Conservation (phyloP, 2,888 invertebrate genomes). For the Zhengitettix transpicula region DNA sequence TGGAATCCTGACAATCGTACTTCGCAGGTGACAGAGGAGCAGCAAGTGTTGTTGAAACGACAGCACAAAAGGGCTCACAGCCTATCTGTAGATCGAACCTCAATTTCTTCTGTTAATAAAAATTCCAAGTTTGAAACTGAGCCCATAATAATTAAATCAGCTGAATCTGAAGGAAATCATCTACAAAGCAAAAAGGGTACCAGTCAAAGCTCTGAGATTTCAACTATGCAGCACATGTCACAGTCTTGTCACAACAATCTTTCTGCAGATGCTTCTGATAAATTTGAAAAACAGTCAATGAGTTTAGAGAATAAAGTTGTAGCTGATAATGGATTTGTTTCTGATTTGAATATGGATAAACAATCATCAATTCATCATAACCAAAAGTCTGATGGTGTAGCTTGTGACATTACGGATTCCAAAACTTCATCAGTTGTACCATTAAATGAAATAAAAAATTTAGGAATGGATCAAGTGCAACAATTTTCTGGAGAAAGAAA, state of each 20-base stretch:
- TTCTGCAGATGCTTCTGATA: conserved; percentile 2
- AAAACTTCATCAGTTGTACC: no score
- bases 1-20: conserved; percentile 26
- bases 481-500: no score
- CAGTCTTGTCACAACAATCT: conserved; percentile 1
- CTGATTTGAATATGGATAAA: no score
- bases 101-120: background rate
- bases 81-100: conserved; percentile 23
- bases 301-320: background rate
- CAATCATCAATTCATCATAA: no score
- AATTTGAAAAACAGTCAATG: conserved; percentile 1
- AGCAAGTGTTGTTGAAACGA: conserved; percentile 10
- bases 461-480: background rate
- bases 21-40: conserved; percentile 4
- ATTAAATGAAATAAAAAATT: no score
- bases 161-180: background rate
- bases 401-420: background rate
- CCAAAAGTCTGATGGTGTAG: no score
- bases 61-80: conserved; percentile 30
- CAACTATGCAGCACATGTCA: conserved; percentile 1
- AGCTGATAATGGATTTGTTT: no score
- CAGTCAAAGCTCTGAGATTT: no score
- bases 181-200: background rate
- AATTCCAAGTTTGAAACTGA: background rate
- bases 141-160: no score